A percentile compares a stretch with the other conserved stretches of the same genome.
Conservation (phyloP, 2,113 vertebrate species). For the Nanorana parkeri region DNA sequence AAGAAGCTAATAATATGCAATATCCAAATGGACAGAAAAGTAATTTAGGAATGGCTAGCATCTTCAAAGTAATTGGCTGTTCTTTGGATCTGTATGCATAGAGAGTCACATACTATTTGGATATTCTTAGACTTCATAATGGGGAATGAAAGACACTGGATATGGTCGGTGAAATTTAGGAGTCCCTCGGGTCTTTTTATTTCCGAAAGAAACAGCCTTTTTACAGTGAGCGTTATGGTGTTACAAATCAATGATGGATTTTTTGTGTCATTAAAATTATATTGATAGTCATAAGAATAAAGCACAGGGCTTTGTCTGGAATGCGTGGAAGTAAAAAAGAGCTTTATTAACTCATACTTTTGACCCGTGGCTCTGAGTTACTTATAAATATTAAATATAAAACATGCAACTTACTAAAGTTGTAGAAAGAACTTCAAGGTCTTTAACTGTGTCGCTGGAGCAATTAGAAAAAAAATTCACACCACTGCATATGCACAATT, state of each 20-base stretch:
- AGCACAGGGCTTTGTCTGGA: slow-evolving; percentile 17
- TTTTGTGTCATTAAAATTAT: slow-evolving; percentile 54
- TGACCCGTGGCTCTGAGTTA: not conserved
- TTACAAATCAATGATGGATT: slow-evolving; percentile 45
- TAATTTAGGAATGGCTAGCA: not conserved
- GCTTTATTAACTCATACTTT: slow-evolving; percentile 32
- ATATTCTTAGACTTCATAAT: slow-evolving; percentile 23
- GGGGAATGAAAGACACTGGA: slow-evolving; percentile 32
- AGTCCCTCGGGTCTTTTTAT: slow-evolving; percentile 45
- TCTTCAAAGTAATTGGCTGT: slow-evolving; percentile 26
- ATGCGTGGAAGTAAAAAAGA: slow-evolving; percentile 2
- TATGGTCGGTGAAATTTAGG: slow-evolving; percentile 40
- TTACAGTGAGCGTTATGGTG: slow-evolving; percentile 48
- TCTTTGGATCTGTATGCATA: not conserved
- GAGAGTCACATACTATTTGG: slow-evolving; percentile 17
- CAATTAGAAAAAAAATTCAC: too few relatives aligned
- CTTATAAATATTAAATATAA: not conserved
- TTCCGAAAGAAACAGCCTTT: slow-evolving; percentile 41
- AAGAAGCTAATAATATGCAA: not conserved
- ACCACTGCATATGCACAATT: too few relatives aligned
- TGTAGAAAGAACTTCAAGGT: not conserved
- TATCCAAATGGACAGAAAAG: not conserved
- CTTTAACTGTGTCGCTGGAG: too few relatives aligned
- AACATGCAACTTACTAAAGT: not conserved
- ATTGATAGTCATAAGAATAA: slow-evolving; percentile 45